Evolutionary conservation across 2,113 vertebrate genomes (phyloP), one percentile per base, ranked within the genome.

Genomic region (Pygoscelis antarcticus): DNA sequence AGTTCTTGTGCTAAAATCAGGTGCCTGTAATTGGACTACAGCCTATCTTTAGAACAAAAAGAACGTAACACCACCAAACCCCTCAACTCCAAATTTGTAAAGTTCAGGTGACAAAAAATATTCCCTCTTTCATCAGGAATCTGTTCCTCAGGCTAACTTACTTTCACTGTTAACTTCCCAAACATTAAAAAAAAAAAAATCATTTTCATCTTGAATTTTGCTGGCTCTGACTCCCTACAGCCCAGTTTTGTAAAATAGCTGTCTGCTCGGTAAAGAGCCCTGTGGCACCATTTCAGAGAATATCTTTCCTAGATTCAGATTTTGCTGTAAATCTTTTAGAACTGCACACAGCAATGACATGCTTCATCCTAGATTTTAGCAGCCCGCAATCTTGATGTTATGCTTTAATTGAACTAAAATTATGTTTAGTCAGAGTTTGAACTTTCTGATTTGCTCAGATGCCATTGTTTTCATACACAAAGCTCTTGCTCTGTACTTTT

Each of bases 371-470:
- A 54, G 62, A 89, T 90, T 89, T 93, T 52, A 87, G 78, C 84
- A 96, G 78, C 51, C 47, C 76, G 58, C 58, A 77, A 40, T 89
- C 93, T 87, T 60, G 55, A 90, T 70, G 78, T 65, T 80, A 87
- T 64, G 89, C 83, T 94, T 95, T 96, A 96, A 96, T 95, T 86
- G 72, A 95, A 88, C 84, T 70, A 60, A 93, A 97, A 96, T 95
- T 94, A 64, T 82, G 68, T 87, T 89, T 76, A 87, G 34, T 57
- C 82, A 88, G 95, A 91, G 51, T 71, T 83, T 96, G 93, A 95
- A 96, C 81, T 88, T 91, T 83, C 79, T 91, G 83, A 77, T 92
- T 76, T 89, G 47, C 44, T 80, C 80, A 58, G 81, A 82, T 81
- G 76, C 32, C 38, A 42, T 96, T 94, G 87, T 96, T 91, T 89